Evolutionary conservation across 1,140 invertebrate species (phyloP), one percentile per base, ranked within the genome.

Genomic region (Drosophila jambulina): DNA sequence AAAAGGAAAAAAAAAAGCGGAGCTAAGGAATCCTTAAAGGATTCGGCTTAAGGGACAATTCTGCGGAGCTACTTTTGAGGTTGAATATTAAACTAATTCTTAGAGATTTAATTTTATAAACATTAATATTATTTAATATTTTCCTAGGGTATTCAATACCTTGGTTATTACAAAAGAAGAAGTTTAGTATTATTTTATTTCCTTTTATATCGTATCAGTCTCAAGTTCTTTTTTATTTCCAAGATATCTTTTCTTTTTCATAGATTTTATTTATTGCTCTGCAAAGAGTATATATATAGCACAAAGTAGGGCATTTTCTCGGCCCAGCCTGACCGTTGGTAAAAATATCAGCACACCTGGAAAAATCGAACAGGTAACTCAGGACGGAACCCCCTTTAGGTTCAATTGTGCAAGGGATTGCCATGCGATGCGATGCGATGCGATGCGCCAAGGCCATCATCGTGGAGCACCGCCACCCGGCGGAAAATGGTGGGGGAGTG

Each of bases 331-430:
- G 13, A 10, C 13, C n/a, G 7, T 4, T 10, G 9, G 1, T 25
- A 0, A 25, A 38, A 56, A 36, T 23, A 49, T 25, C 23, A 27
- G 45, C 29, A 29, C 67, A 56, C 46, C 63, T 54, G 62, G n/a
- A 43, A 36, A 49, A 46, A 65, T 46, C 27, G 48, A 32, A 38
- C 48, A 29, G 68, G 63, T 70, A 71, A 70, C 64, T 40, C 49
- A 25, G 53, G 32, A 21, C 64, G 29, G 9, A 32, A 32, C 42
- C 64, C 23, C 40, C 29, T 34, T 32, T 63, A 76, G 78, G 70
- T 62, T 87, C 79, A 75, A 86, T 87, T 86, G 82, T 83, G 80
- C 83, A 72, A 65, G 70, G 75, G 75, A 87, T 86, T 85, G 81
- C 79, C 57, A 51, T 45, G 53, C 54, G 58, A 60, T 75, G 69